Evolutionary conservation across 2,113 vertebrate species (phyloP).

Genomic region (Phyllostomus discolor): DNA sequence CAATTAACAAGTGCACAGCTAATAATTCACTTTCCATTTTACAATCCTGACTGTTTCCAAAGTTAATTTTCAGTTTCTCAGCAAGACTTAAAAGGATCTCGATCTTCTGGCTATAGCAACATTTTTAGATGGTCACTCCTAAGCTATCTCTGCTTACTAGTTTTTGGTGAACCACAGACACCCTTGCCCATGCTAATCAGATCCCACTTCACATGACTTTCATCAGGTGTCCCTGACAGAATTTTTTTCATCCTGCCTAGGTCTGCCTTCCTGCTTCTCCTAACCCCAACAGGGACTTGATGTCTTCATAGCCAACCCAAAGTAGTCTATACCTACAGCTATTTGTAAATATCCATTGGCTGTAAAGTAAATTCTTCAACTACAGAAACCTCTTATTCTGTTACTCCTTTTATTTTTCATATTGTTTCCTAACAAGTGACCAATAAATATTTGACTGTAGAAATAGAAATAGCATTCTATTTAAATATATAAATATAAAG

Average conservation of each 20-base stretch:
- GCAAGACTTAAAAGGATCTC: background rate
- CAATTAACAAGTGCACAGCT: background rate
- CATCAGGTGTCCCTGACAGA: background rate
- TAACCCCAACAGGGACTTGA: background rate
- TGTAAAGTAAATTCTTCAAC: background rate
- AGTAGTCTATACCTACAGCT: background rate
- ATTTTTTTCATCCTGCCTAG: background rate
- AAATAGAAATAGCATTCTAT: background rate
- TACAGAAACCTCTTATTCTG: background rate
- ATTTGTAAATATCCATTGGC: background rate
- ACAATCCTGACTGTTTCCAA: background rate
- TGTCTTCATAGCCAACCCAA: background rate
- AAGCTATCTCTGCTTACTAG: no score
- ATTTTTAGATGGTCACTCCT: background rate
- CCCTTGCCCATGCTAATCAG: background rate
- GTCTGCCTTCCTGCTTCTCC: background rate
- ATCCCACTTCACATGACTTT: background rate
- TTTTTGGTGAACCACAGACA: background rate
- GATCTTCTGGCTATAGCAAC: background rate
- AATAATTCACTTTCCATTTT: background rate
- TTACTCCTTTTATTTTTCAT: background rate
- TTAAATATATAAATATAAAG: background rate
- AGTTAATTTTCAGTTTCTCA: background rate
- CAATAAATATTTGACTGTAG: background rate
- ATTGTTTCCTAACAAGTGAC: background rate